Evolutionary conservation across 2,797 vertebrate genomes (phyloP), one percentile per base, ranked within the genome.

Genomic region (Ctenopoma kingsleyae): DNA sequence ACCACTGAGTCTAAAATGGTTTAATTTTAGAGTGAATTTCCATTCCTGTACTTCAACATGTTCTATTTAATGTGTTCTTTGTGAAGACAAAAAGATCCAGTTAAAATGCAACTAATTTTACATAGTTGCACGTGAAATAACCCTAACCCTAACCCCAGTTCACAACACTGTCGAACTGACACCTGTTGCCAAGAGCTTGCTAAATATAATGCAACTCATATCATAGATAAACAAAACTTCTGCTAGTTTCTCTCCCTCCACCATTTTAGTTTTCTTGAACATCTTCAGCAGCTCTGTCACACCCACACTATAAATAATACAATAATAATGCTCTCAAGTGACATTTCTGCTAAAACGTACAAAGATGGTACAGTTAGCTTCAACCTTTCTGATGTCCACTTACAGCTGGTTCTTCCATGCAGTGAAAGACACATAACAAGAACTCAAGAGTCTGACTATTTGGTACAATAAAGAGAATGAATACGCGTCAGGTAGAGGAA

Each of bases 401-500:
- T 41, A 1, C 10, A 38, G 9, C 25, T 2, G 66, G 55, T 40
- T 74, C 41, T 62, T 63, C 52, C 65, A 55, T 40, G 63, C 71
- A 20, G 59, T 30, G 65, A 69, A 66, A 5, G 7, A 35, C 54
- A 64, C 20, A 19, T 23, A 70, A 68, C 47, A 46, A 36, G 36
- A 66, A 36, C 52, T 58, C 59, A 13, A n/a, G 56, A 48, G 48
- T 2, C 1, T 17, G 56, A 65, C 30, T 27, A n/a, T 50, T 46
- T 40, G 62, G 20, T 32, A 54, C 13, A 53, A 44, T 52, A 41
- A 67, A 72, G 67, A 48, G 32, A 61, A 64, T 20, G 51, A 78
- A 80, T 49, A 75, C 71, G 78, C 48, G 32, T 66, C 57, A 59
- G 67, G 75, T 36, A 32, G 53, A 61, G 51, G 11, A 47, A 38